Base-by-base conservation (phyloP, 2,113 vertebrate species). In the Glaucidium brasilianum region DNA sequence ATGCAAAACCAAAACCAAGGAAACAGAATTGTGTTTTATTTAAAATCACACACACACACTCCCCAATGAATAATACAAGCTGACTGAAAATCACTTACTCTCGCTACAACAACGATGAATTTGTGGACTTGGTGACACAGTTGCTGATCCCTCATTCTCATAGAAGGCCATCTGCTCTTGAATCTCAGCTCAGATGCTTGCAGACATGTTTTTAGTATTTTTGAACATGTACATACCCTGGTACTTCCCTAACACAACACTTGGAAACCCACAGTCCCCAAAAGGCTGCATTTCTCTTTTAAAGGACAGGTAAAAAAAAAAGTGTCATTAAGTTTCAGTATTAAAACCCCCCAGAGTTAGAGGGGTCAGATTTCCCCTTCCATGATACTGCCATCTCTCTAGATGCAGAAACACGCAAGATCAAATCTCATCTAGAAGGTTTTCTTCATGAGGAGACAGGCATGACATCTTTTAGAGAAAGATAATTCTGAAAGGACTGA, bases 11-110 rank as follows among this genome's bases (percentile, higher is more conserved):
- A 21, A 82, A 81, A 9, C 66, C 34, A 59, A 87, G 67, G 77
- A 85, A 95, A 83, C 14, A 25, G 39, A 80, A 76, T 93, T 71
- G 77, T 95, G 78, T 94, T 96, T 93, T 88, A 95, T 97, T 94
- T 83, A 96, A 96, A 90, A 76, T 45, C 71, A 74, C 53, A 83
- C 25, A 64, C 41, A 87, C n/a, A 81, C 34, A 12, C 60, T 63
- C 62, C 45, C 72, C 72, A 74, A 68, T 69, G 87, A 85, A 93
- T 85, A 94, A 88, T 37, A 60, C n/a, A 79, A 75, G 30, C 74
- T 66, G 53, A 92, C 77, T 66, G 71, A 64, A 88, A 94, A 85
- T 81, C 69, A 59, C 23, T 81, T 66, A 50, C 37, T 94, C 66
- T 83, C 5, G 7, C 85, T 88, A 55, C 71, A 90, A 55, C 82